Evolutionary conservation across 2,797 vertebrate genomes (phyloP).

Genomic region (Carduelis carduelis): DNA sequence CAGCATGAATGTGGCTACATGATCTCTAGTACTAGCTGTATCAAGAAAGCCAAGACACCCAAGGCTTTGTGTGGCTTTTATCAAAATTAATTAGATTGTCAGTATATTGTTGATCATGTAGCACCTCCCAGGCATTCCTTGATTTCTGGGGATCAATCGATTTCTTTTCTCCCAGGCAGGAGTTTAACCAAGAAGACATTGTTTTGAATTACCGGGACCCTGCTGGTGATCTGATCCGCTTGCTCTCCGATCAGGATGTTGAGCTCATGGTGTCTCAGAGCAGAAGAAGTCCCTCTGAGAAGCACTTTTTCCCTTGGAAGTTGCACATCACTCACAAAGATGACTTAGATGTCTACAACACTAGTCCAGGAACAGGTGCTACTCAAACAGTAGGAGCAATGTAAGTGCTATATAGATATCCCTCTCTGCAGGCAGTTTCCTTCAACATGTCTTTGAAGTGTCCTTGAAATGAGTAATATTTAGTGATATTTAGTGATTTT

Average conservation of each 20-base stretch:
- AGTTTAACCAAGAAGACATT: constrained; percentile 83
- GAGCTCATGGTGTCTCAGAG: constrained; percentile 84
- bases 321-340: constrained; percentile 81
- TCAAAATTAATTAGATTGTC: not conserved
- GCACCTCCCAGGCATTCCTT: not conserved
- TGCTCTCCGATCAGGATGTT: constrained; percentile 86
- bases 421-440: not conserved
- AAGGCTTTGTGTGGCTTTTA: not conserved
- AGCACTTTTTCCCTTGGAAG: constrained; percentile 85
- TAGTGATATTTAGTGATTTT: not conserved
- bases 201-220: constrained; percentile 87
- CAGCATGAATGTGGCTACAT: not conserved
- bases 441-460: not conserved
- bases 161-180: constrained; percentile 72
- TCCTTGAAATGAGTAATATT: not conserved
- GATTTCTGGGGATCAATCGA: not conserved
- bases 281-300: constrained; percentile 42
- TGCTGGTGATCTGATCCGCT: constrained; percentile 88
- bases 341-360: constrained; percentile 83
- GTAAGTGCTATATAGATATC: not conserved
- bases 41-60: not conserved
- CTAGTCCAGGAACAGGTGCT: constrained; percentile 16
- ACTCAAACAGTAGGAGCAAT: not conserved
- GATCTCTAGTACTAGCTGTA: not conserved
- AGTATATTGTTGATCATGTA: not conserved